These are phyloP conservation scores for Aricia agestis DNA, from an alignment of 1,140 invertebrate species.

Conservation along the genomic window DNA sequence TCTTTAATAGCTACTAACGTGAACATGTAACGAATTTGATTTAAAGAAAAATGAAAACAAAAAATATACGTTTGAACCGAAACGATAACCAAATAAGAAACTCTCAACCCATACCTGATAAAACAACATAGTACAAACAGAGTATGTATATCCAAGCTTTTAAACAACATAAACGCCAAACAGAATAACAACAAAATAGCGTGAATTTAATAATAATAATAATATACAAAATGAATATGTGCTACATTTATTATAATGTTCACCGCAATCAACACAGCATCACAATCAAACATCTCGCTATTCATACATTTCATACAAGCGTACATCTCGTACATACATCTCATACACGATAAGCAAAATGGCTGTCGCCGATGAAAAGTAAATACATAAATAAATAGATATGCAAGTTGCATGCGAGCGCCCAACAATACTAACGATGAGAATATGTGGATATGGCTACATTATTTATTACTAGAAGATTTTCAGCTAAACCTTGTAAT, in stretches of 20 bases:
- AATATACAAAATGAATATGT: not conserved
- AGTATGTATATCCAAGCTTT: not conserved
- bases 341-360: constrained; percentile 58
- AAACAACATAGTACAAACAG: not conserved
- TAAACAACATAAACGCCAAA: not conserved
- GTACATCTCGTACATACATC: constrained; percentile 43
- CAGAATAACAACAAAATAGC: not conserved
- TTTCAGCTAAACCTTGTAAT: too few relatives aligned
- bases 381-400: constrained; percentile 67
- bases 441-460: constrained; percentile 35
- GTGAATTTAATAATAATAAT: not conserved
- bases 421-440: constrained; percentile 36
- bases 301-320: constrained; percentile 26
- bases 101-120: too few relatives aligned
- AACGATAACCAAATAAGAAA: too few relatives aligned
- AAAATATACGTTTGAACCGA: too few relatives aligned
- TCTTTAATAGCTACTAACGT: too few relatives aligned
- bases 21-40: too few relatives aligned
- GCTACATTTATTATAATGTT: constrained; percentile 10
- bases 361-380: constrained; percentile 64
- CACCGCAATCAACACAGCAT: constrained; percentile 25
- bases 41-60: too few relatives aligned
- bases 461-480: constrained; percentile 9
- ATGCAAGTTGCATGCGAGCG: constrained; percentile 39
- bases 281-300: constrained; percentile 34